Base-by-base conservation (phyloP, 2,888 invertebrate genomes). In the Baccha elongata region DNA sequence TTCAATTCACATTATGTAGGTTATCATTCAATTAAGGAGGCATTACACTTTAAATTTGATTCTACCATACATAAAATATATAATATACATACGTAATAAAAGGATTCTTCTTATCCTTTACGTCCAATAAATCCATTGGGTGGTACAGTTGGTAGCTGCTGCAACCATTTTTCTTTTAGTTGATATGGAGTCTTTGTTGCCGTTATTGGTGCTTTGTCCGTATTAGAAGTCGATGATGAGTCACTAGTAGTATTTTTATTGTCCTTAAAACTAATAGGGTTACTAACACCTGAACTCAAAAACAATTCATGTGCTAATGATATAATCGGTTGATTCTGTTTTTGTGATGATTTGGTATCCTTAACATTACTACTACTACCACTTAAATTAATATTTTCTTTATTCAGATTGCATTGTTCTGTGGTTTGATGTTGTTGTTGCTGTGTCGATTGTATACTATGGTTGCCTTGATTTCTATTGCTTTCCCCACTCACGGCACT, bases 101-200 rank as follows among this genome's bases (percentile, higher is more conserved):
- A 58, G 44, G 8, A 52, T 50, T 26, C 8, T 62, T 60, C 50
- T 85, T 88, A 90, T 84, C 88, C 86, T 86, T 90, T 89, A 72
- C 88, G 88, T 42, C 89, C 89, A 50, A 89, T 88, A 85, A 89
- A 89, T 78, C 90, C 89, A 83, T 90, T 90, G n/a, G 89, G 89
- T n/a, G 90, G 89, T 58, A 84, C 79, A 58, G 80, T 73, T 55
- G 87, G 85, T 29, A 85, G 84, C 65, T 86, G 85, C 19, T 87
- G 86, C 62, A 89, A 74, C 90, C 90, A 89, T 81, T 88, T 89
- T 69, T 89, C 89, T 84, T 90, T 89, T 48, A 87, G 85, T 67
- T 87, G 85, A 65, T 85, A 86, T 75, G 83, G 72, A 74, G 85
- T 79, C 50, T 73, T 85, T 40, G 84, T 72, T 26, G 76, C 44